Percentiles rank a stretch among this genome's conserved stretches.
Evolutionary conservation across 1,140 invertebrate genomes (phyloP).

Genomic region (Chrysoperla carnea): DNA sequence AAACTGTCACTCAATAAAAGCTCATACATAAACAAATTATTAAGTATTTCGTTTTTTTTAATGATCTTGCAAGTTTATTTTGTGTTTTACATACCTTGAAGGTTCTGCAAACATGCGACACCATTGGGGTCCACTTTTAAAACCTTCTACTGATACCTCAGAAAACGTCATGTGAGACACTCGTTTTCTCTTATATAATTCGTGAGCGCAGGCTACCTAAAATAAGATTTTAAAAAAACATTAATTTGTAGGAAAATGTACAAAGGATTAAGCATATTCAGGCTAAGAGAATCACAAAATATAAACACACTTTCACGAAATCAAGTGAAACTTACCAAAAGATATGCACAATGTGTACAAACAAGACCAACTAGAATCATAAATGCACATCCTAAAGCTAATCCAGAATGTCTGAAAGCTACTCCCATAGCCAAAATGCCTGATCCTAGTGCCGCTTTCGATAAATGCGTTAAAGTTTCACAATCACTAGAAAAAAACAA

Average conservation of each 20-base stretch:
- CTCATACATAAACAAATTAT: too few species aligned
- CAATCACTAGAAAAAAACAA: constrained; percentile 39
- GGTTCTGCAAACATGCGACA: constrained; percentile 34
- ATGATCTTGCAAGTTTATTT: too few species aligned
- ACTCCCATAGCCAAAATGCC: constrained; percentile 82
- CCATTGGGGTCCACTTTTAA: constrained; percentile 49
- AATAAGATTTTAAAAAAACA: constrained; percentile 14
- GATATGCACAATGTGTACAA: constrained; percentile 74
- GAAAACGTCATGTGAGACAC: constrained; percentile 56
- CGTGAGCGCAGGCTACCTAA: constrained; percentile 65
- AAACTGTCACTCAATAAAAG: too few species aligned
- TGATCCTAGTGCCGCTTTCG: constrained; percentile 79
- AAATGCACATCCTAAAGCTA: constrained; percentile 54
- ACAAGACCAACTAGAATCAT: constrained; percentile 65
- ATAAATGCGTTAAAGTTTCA: constrained; percentile 67
- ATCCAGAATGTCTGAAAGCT: constrained; percentile 64
- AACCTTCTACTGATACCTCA: constrained; percentile 56
- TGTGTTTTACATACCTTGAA: constrained; percentile 41
- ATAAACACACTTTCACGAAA: neutral
- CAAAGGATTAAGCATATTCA: neutral
- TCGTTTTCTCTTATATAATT: constrained; percentile 48
- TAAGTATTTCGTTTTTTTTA: too few species aligned
- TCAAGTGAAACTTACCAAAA: constrained; percentile 46
- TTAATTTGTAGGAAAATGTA: too few species aligned
- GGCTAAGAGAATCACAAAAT: too few species aligned